These are phyloP conservation scores for Clinocottus analis DNA, from an alignment of 2,113 vertebrate species.

Conservation along the genomic window DNA sequence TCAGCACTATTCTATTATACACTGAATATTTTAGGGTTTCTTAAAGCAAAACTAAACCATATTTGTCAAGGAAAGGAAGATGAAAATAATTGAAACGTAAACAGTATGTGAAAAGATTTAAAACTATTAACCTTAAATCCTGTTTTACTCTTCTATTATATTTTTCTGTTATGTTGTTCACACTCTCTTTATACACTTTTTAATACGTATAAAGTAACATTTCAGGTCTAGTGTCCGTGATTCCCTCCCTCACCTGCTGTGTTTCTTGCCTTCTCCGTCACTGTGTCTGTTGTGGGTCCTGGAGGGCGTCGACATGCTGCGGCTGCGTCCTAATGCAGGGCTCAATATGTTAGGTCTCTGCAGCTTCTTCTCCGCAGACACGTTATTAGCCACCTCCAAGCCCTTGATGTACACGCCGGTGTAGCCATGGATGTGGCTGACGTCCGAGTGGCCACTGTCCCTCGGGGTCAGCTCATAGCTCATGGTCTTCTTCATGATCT, in stretches of 20 bases:
- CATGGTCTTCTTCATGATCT: conserved; percentile 87
- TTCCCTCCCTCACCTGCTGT: conserved; percentile 77
- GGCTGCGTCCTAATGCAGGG: conserved; percentile 77
- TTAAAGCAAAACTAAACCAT: not conserved
- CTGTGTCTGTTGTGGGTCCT: conserved; percentile 65
- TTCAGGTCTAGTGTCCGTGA: not conserved
- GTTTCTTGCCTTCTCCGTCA: conserved; percentile 79
- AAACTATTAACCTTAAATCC: not conserved
- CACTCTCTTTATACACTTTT: no score
- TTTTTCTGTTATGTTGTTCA: no score
- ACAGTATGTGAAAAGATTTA: not conserved
- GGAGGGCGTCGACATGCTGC: conserved; percentile 83
- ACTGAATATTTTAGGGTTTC: not conserved
- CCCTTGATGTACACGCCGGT: conserved; percentile 85
- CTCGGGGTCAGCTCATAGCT: conserved; percentile 76
- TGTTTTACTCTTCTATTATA: not conserved
- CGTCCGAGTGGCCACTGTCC: conserved; percentile 66
- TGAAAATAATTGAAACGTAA: not conserved
- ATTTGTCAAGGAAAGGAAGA: not conserved
- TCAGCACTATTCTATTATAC: not conserved
- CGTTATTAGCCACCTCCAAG: conserved; percentile 84
- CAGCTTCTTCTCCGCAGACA: conserved; percentile 81
- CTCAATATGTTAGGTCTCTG: conserved; percentile 76
- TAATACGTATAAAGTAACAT: not conserved
- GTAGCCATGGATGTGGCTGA: conserved; percentile 79